Evolutionary conservation across 2,888 invertebrate species (phyloP).

Genomic region (Scaptomyza polygonia): DNA sequence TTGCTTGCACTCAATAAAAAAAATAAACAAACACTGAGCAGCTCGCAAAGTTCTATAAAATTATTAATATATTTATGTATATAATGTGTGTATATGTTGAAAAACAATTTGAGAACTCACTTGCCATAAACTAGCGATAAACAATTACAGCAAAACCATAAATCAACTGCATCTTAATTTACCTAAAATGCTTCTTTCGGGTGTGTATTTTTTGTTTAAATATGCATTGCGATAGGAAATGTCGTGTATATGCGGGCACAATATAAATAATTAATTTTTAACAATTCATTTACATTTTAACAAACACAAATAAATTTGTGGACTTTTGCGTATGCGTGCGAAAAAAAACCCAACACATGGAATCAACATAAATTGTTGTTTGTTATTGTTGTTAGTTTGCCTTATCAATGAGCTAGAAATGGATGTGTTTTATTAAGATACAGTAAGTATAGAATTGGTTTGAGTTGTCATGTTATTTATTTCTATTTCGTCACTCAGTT

Average conservation of each 20-base stretch:
- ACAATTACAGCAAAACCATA: slow-evolving; percentile 20
- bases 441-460: slow-evolving; percentile 44
- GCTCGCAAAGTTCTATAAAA: slow-evolving; percentile 23
- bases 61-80: slow-evolving; percentile 8
- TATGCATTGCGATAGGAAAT: slow-evolving; percentile 39
- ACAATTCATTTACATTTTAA: slow-evolving; percentile 18
- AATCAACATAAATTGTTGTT: slow-evolving; percentile 45
- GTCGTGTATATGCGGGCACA: slow-evolving; percentile 55
- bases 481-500: slow-evolving; percentile 59
- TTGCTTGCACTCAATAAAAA: slow-evolving; percentile 46
- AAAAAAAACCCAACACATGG: slow-evolving; percentile 36
- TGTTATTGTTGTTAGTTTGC: slow-evolving; percentile 15
- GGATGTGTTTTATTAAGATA: slow-evolving; percentile 48
- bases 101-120: slow-evolving; percentile 37
- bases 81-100: slow-evolving; percentile 2
- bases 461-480: slow-evolving; percentile 21
- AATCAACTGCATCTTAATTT: slow-evolving; percentile 13
- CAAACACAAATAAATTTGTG: slow-evolving; percentile 19
- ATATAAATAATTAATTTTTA: slow-evolving; percentile 32
- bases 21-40: slow-evolving; percentile 31
- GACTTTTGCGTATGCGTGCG: slow-evolving; percentile 25
- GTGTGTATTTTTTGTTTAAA: slow-evolving; percentile 12
- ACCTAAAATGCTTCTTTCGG: slow-evolving; percentile 25
- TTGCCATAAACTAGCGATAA: slow-evolving; percentile 16
- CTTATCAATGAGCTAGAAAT: slow-evolving; percentile 58